Base-by-base conservation (phyloP, 2,113 vertebrate species). In the Circaetus cinerascens region DNA sequence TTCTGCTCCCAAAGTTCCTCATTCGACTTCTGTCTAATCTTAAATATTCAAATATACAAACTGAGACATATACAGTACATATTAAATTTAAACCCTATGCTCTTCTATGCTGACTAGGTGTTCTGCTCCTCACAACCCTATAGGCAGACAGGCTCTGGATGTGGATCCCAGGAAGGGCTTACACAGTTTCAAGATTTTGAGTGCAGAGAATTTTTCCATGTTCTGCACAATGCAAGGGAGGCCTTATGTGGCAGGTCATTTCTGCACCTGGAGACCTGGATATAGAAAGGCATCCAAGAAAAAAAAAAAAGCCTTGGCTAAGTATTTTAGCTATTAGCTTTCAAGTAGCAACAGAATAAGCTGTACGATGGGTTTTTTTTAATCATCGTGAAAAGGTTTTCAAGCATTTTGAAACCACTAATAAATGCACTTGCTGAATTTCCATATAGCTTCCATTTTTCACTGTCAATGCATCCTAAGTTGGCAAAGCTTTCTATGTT, bases 381-480 rank as follows among this genome's bases (percentile, higher is more conserved):
- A 91, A 94, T 95, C 57, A 91, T 38, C 2, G 5, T 67, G 64
- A 90, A 92, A 95, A 93, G 40, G 40, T 48, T 86, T 91, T 81
- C 23, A 91, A 67, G 82, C 36, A 63, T 89, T 90, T 48, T 12
- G 7, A 94, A 94, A 81, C 27, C 48, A 50, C 41, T 45, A 78
- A 80, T 67, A 86, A 95, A 94, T 75, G 50, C 76, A 68, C 60
- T 84, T 60, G 34, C 72, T 93, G 55, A 40, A 84, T 89, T 97
- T 89, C 73, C 68, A 67, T 75, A 60, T 18, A 75, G 64, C 53
- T 92, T 86, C 73, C 43, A 85, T 93, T 96, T 78, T 83, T 95
- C 73, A 92, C 66, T 91, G 51, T 43, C 82, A 83, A 8, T n/a
- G 40, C 43, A 38, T 16, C 34, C 17, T 36, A 41, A 43, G 13